Base-by-base conservation (phyloP, 2,113 vertebrate genomes). In the Corythornis madagascariensis region DNA sequence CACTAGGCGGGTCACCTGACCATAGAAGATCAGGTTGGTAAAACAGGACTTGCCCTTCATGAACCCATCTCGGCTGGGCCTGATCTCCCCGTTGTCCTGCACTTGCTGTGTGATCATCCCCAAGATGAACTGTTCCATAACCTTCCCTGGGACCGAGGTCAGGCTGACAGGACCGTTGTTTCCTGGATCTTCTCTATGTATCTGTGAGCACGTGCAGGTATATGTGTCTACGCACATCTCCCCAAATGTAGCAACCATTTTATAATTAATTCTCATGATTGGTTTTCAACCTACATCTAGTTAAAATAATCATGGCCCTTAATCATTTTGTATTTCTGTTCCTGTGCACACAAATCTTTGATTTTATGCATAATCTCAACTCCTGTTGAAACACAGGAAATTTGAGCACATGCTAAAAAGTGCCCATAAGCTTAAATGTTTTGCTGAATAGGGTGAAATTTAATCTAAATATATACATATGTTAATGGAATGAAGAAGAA, bases 161-260 rank as follows among this genome's bases (percentile, higher is more conserved):
- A 38, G 38, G 38, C 38, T 38, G 38, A 38, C 38, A 38, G 38
- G 38, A 38, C 38, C 10, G 9, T 38, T 38, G 38, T 38, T 38
- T 38, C 38, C 38, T 38, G 38, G 38, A 38, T 38, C 38, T 38
- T 38, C 38, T 38, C 38, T 38, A 38, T 25, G 5, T 55, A 12
- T 19, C 18, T 10, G 8, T 11, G 15, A 7, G 8, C 7, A 5
- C 7, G 6, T 31, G 18, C 9, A 13, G 7, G 4, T 14, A 12
- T 26, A 7, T 18, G 7, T 64, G 15, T 20, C n/a, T 40, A 6
- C 13, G 25, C 15, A 17, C 20, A 63, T 25, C 11, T 77, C 12
- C 9, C 80, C 25, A 73, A n/a, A 65, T 28, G 55, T 28, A 45
- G 19, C 69, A 2, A 33, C 2, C 4, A 14, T 55, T 86, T 67